Conservation (phyloP, 1,140 invertebrate genomes). For the Schlechtendalia chinensis region DNA sequence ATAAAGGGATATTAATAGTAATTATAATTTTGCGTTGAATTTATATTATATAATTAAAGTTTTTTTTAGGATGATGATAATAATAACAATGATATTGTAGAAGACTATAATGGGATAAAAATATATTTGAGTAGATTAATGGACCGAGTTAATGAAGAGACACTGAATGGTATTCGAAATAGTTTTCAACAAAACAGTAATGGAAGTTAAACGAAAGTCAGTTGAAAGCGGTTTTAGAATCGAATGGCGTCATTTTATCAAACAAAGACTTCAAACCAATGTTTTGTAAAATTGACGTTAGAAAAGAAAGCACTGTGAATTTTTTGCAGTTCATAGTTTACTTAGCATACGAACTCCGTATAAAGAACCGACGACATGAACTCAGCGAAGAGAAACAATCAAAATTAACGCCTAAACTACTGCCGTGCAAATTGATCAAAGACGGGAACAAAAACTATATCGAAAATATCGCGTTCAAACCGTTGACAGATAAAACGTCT, state of each 20-base stretch:
- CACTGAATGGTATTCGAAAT: not conserved
- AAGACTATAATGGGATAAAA: not conserved
- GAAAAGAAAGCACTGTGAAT: not conserved
- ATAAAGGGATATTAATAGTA: too few relatives aligned
- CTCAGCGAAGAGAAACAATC: not conserved
- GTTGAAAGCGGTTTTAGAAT: not conserved
- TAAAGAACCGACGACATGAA: not conserved
- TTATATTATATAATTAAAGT: too few relatives aligned
- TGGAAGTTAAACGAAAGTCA: not conserved
- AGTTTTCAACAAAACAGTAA: not conserved
- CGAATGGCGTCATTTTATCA: not conserved
- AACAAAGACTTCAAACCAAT: not conserved
- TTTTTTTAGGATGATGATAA: too few relatives aligned
- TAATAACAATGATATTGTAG: too few relatives aligned
- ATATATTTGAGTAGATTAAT: constrained; percentile 6
- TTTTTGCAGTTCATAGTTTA: constrained; percentile 15
- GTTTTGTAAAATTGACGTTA: constrained; percentile 12
- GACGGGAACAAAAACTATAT: not conserved
- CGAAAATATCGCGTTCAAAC: not conserved
- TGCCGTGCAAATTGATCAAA: not conserved
- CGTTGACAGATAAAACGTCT: not conserved
- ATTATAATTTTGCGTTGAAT: too few relatives aligned
- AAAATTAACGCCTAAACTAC: not conserved
- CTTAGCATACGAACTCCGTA: not conserved
- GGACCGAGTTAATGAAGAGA: not conserved